Base-by-base conservation (phyloP, 2,797 vertebrate genomes). In the Scarus forsteni region DNA sequence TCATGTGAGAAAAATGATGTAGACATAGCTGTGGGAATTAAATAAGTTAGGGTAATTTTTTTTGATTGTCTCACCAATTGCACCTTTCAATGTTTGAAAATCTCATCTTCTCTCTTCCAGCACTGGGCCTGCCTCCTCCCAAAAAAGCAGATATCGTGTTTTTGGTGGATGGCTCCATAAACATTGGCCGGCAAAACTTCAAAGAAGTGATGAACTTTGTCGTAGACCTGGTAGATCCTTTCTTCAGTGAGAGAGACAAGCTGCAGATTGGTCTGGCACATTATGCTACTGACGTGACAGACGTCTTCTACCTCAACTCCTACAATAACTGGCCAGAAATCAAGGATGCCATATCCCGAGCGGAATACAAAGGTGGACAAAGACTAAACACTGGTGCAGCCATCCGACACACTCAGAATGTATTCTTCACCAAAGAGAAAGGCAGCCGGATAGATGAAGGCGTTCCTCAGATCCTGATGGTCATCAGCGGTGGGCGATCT, bases 111-210 rank as follows among this genome's bases (percentile, higher is more conserved):
- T 12, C 51, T 71, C 13, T 64, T n/a, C 40, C 46, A 86, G 73
- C 45, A 48, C 1, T 48, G 48, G 84, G 8, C 39, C 45, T 72
- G 0, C 79, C 70, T 56, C n/a, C 66, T 9, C 0, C 79, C 16
- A 95, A 94, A 79, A 83, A 79, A 67, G 98, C 96, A 5, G 98
- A 99, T 65, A 96, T 99, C 14, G 97, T 99, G 52, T 99, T 99
- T 92, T 92, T 99, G 79, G 88, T 99, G 90, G 98, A 99, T 39
- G 95, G 97, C 8, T 99, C 98, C 81, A 98, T 98, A 72, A 99
- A 99, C 70, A 87, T 99, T 67, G 95, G 95, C 51, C 93, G 79
- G 52, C 89, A 89, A 0, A 94, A 94, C 84, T 99, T 99, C 87
- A 94, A 93, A 11, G 85, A 91, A 69, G 94, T 98, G 56, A 95